Evolutionary conservation across 2,113 vertebrate genomes (phyloP).

Genomic region (Gnathonemus longibarbis): DNA sequence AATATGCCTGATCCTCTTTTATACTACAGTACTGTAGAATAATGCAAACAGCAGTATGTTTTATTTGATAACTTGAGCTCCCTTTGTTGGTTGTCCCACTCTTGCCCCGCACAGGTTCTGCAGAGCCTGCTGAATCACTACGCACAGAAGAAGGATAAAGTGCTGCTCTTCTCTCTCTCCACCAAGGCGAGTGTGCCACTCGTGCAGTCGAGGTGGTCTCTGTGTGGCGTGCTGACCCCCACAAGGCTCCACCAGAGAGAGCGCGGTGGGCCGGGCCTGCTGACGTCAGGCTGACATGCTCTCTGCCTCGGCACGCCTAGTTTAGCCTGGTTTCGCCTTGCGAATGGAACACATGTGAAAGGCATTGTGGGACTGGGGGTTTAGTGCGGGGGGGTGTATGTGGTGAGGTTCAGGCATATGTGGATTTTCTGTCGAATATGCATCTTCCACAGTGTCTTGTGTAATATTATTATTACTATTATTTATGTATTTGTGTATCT

Average conservation of each 20-base stretch:
- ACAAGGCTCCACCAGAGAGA: neutral
- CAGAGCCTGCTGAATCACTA: slow-evolving; percentile 82
- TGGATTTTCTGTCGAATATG: neutral
- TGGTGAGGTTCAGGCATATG: neutral
- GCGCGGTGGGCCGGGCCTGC: neutral
- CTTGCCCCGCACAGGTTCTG: slow-evolving; percentile 68
- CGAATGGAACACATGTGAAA: neutral
- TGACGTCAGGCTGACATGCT: slow-evolving; percentile 22
- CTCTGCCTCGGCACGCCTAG: neutral
- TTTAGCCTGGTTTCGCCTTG: neutral
- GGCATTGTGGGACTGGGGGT: neutral
- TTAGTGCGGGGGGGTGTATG: neutral
- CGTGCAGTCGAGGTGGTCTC: neutral
- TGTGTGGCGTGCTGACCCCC: neutral
- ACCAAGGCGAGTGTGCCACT: slow-evolving; percentile 72
- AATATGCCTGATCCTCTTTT: neutral
- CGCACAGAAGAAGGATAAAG: slow-evolving; percentile 74
- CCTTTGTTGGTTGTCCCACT: neutral
- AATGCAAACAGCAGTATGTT: neutral
- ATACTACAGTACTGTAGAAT: neutral
- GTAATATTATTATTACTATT: neutral
- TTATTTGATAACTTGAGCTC: neutral
- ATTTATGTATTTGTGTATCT: neutral
- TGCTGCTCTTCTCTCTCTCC: slow-evolving; percentile 90
- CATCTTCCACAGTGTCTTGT: neutral